Conservation (phyloP, 2,797 vertebrate species). For the Sciurus vulgaris region DNA sequence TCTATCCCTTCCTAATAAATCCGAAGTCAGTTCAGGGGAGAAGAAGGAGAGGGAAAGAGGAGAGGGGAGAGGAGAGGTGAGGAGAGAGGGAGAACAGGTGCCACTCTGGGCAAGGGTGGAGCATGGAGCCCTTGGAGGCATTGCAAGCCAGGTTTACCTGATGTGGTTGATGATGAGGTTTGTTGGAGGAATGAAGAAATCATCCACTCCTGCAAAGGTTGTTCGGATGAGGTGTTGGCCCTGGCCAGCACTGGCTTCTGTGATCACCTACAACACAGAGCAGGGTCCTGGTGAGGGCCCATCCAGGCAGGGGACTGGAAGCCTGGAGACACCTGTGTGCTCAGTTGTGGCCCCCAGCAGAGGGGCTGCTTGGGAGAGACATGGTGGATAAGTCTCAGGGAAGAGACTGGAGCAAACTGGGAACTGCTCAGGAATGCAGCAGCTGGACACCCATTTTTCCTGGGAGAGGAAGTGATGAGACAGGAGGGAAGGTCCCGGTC, state of each 20-base stretch:
- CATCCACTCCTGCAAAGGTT: conserved; percentile 92
- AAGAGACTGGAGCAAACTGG: background rate
- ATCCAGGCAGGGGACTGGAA: background rate
- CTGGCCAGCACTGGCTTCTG: conserved; percentile 94
- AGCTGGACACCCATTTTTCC: background rate
- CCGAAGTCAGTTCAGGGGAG: background rate
- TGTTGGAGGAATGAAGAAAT: conserved; percentile 97
- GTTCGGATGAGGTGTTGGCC: conserved; percentile 91
- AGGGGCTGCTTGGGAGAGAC: background rate
- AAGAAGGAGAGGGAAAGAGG: no score
- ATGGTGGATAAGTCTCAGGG: background rate
- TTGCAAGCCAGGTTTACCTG: conserved; percentile 88
- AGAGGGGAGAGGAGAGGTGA: no score
- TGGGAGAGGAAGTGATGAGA: background rate
- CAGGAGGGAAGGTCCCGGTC: background rate
- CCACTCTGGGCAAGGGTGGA: background rate
- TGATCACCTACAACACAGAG: conserved; percentile 92
- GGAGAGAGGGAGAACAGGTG: background rate
- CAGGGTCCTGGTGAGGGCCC: background rate
- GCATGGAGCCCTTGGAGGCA: fast-evolving
- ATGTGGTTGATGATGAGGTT: conserved; percentile 98
- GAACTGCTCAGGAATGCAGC: background rate
- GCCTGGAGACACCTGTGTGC: background rate
- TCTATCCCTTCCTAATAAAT: background rate
- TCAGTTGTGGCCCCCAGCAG: background rate